Evolutionary conservation across 2,797 vertebrate species (phyloP), one percentile per base, ranked within the genome.

Genomic region (Enteromius radiatus): DNA sequence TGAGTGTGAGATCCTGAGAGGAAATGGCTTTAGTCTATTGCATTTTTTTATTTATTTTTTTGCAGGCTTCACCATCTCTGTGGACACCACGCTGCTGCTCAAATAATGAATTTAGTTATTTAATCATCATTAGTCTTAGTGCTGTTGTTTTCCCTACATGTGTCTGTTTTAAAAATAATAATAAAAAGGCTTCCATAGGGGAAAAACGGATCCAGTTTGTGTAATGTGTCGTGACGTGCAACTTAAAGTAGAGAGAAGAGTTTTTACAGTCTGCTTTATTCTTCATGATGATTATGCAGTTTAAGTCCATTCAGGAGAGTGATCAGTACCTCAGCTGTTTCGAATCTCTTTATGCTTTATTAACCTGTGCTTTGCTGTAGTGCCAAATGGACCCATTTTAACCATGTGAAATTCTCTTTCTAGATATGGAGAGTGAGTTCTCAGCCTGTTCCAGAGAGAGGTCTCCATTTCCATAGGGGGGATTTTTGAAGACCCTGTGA

Each of bases 381-480:
- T 17, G 65, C 63, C 84, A 84, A 86, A 59, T 36, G 1, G 4
- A 64, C 65, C 36, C 19, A 67, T 79, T 63, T 85, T 19, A 76
- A 76, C 6, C 59, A n/a, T 90, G 12, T 86, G n/a, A 79, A 78
- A 78, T 89, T 56, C 85, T 90, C 11, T 86, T 84, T 86, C 85
- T 86, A 69, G 80, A 78, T 5, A 0, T 26, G 0, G 83, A 78
- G 47, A 86, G 14, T 12, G 75, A 49, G 26, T 47, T 47, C 23
- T 47, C 69, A 0, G 74, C 78, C 61, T 81, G 82, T 84, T 80
- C 67, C 33, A 80, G 84, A 86, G 84, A 67, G 28, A 19, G 14
- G 28, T 69, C 52, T 43, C 3, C 68, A 49, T 52, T 80, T 17
- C 56, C 21, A 6, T 28, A 11, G 14, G 15, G 68, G 71, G 17